Conservation (phyloP, 2,113 vertebrate species). For the Sula dactylatra region DNA sequence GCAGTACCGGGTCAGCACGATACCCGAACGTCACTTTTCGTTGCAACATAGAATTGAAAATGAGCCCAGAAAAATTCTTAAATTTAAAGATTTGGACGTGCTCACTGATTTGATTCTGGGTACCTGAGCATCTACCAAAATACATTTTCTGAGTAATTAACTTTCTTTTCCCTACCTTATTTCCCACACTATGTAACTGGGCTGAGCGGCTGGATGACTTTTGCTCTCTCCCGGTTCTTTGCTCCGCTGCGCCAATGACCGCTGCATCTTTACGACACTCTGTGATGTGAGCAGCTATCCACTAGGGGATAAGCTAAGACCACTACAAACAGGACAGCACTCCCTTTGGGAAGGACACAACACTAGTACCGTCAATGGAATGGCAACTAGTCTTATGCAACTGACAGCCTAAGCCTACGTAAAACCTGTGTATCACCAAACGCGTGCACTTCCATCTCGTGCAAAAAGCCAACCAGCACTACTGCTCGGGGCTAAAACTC, state of each 20-base stretch:
- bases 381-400: neutral
- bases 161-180: neutral
- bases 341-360: neutral
- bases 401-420: neutral
- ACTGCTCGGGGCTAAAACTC: too few species aligned
- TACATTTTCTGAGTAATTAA: neutral
- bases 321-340: neutral
- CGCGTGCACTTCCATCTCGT: accelerated
- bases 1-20: neutral
- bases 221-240: neutral
- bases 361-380: neutral
- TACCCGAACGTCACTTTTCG: accelerated
- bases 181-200: neutral
- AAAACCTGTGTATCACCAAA: too few species aligned
- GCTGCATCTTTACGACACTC: neutral
- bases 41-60: neutral
- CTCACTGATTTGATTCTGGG: neutral
- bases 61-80: neutral
- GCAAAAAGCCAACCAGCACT: neutral
- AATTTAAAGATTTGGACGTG: neutral
- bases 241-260: neutral
- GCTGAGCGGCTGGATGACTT: neutral
- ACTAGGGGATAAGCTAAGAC: neutral
- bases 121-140: neutral
- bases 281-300: neutral